Base-by-base conservation (phyloP, 2,797 vertebrate species). In the Gymnopithys bicolor region DNA sequence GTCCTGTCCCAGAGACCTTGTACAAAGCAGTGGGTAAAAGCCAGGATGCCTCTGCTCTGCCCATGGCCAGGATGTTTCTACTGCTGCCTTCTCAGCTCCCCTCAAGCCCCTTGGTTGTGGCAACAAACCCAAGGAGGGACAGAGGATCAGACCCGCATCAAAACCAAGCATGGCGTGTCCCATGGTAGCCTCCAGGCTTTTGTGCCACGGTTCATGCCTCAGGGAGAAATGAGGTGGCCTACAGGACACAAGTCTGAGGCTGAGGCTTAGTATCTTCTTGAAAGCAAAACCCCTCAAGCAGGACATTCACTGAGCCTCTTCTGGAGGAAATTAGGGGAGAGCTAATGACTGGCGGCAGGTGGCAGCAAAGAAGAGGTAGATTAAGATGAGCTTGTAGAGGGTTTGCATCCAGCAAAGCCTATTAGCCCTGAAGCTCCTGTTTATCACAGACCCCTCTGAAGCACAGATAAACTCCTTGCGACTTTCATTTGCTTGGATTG, bases 381-480 rank as follows among this genome's bases (percentile, higher is more conserved):
- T 95, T 92, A 95, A 56, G 63, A 88, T 4, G 76, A 81, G 84
- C 58, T 71, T n/a, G 64, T 21, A 74, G 35, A 56, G 74, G 70
- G 77, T 49, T 82, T 95, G 55, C 77, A 76, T 71, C 45, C 82
- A 82, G 68, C 78, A 96, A 95, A 96, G 84, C 91, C 82, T 94
- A 84, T 95, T 93, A 95, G 51, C n/a, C 62, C 51, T 27, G 55
- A 89, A 90, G 81, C 79, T 89, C 62, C 93, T 83, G 68, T 87
- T 89, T 66, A 90, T 45, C 4, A 0, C 60, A 84, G 91, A 92
- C 64, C 71, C 79, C 82, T 81, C 58, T 25, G 68, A 79, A 94
- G 88, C 76, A 80, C 71, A 88, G 79, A 95, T 78, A 92, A 96
- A 95, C 45, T 90, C 67, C 85, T 69, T 33, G 19, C 0, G 48